Base-by-base conservation (phyloP, 2,888 invertebrate species). In the Ophion slaviceki region DNA sequence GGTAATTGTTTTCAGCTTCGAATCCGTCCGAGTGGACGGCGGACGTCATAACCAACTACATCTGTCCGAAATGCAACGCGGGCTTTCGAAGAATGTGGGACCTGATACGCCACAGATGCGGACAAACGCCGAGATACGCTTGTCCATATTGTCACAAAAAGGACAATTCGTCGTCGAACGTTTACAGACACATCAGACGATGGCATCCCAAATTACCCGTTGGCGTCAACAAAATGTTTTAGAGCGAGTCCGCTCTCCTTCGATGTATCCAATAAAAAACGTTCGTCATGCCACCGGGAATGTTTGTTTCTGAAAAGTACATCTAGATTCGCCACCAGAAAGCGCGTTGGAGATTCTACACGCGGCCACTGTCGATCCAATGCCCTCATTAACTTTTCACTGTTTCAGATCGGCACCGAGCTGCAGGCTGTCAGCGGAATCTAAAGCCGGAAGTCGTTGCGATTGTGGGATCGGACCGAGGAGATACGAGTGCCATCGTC, bases 121-220 rank as follows among this genome's bases (percentile, higher is more conserved):
- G 94, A 59, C 92, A 93, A 85, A 93, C 91, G 0, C 93, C 93
- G 57, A 92, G 94, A 87, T 94, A 93, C 86, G 93, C 91, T 62
- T 95, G 94, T 89, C 94, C 94, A 2, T 93, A 93, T 87, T 94
- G 94, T 88, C 91, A 91, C 80, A 93, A 93, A 86, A 93, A 92
- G 88, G 94, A 94, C 82, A 94, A 94, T 86, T 93, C 93, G 6
- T 93, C 93, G 10, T 94, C 93, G 32, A 94, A 93, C 86, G 91
- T 94, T 86, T 93, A 94, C 84, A 90, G 93, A 74, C 94, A 94
- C 86, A 92, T 94, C n/a, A 89, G 93, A 80, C 89, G 93, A 14
- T 93, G 94, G 94, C 94, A 94, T 86, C 92, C 93, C 0, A 88
- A 90, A n/a, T 70, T 91, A 70, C 91, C 91, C 0, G 92, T 93